Percentiles rank a stretch among this genome's conserved stretches.
These are phyloP conservation scores for Drosophila borborema DNA, from an alignment of 2,888 invertebrate species.

Conservation along the genomic window DNA sequence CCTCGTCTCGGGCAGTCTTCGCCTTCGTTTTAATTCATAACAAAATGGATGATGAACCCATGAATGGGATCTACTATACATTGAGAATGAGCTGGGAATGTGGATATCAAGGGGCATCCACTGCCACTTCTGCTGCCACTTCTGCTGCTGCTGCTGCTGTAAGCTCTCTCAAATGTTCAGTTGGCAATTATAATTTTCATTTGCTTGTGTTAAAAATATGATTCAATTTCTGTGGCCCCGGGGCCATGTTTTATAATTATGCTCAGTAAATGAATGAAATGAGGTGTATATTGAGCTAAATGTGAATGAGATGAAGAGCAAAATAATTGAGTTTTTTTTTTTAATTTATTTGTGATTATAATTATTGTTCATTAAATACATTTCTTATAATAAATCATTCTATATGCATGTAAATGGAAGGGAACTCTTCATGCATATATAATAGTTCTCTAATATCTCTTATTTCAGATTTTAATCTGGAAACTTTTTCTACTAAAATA, in stretches of 20 bases:
- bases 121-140: too few relatives aligned
- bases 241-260: constrained; percentile 35
- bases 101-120: not conserved
- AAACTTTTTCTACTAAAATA: too few relatives aligned
- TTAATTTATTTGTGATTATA: too few relatives aligned
- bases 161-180: constrained; percentile 55
- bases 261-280: not conserved
- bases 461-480: too few relatives aligned
- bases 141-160: not conserved
- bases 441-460: too few relatives aligned
- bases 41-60: constrained; percentile 66
- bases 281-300: not conserved
- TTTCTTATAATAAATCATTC: not conserved
- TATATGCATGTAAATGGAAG: not conserved
- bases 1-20: constrained; percentile 63
- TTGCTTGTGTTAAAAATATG: constrained; percentile 71
- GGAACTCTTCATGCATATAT: not conserved
- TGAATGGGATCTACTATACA: constrained; percentile 57
- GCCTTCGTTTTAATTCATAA: constrained; percentile 74
- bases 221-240: constrained; percentile 70
- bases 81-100: constrained; percentile 21
- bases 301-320: not conserved
- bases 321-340: not conserved
- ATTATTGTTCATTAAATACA: too few relatives aligned
- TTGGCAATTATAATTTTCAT: constrained; percentile 80